These are phyloP conservation scores for Anolis sagrei DNA, from an alignment of 2,113 vertebrate species.

Conservation along the genomic window DNA sequence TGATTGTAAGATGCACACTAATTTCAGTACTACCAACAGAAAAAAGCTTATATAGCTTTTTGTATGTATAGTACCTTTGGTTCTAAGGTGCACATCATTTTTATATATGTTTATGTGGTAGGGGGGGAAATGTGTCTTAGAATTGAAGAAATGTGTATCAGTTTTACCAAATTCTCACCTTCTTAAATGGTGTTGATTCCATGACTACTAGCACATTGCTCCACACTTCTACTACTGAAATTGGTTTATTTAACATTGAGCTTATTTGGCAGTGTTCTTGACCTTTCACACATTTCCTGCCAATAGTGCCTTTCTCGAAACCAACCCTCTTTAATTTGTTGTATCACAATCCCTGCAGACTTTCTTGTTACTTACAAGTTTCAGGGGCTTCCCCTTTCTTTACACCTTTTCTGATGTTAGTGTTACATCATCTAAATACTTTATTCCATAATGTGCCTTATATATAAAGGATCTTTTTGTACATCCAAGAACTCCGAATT, in stretches of 20 bases:
- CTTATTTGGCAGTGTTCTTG: neutral
- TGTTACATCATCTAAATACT: constrained; percentile 12
- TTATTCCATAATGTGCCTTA: neutral
- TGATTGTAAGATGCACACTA: no score
- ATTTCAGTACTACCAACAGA: no score
- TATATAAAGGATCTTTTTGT: neutral
- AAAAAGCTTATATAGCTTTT: no score
- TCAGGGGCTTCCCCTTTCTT: neutral
- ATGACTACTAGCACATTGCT: neutral
- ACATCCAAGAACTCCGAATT: constrained; percentile 13
- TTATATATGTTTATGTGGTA: no score
- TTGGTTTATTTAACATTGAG: neutral
- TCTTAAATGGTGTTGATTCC: neutral
- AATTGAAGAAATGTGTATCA: neutral
- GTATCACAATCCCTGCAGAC: neutral
- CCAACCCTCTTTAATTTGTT: neutral
- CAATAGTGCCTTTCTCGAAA: neutral
- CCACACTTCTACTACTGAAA: neutral
- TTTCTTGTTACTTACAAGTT: neutral
- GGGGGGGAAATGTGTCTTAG: no score
- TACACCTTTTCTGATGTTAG: neutral
- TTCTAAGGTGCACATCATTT: no score
- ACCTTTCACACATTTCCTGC: neutral
- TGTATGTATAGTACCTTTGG: no score
- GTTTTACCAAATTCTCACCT: neutral